Evolutionary conservation across 2,113 vertebrate species (phyloP).

Genomic region (Cyrtonyx montezumae): DNA sequence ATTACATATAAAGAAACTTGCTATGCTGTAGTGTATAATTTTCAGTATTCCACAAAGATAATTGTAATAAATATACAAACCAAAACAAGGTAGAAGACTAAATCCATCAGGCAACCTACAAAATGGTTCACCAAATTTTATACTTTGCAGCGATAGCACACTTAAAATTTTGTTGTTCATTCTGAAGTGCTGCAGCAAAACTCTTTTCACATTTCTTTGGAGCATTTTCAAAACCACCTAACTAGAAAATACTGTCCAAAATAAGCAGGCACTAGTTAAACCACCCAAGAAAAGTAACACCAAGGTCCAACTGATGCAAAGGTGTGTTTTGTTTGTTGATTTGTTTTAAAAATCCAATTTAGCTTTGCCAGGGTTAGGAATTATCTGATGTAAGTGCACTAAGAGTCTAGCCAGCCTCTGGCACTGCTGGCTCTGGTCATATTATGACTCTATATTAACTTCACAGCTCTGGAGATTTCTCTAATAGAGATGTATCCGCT

Average conservation of each 20-base stretch:
- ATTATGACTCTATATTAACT: conserved; percentile 33
- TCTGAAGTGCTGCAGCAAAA: conserved; percentile 69
- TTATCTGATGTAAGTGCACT: conserved; percentile 39
- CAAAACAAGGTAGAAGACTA: conserved; percentile 76
- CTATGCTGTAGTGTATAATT: conserved; percentile 79
- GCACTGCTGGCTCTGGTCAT: conserved; percentile 28
- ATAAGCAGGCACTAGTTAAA: conserved; percentile 57
- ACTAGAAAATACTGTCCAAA: conserved; percentile 62
- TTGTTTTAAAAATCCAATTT: conserved; percentile 33
- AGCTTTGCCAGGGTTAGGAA: conserved; percentile 38
- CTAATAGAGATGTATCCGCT: conserved; percentile 36
- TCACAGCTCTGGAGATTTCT: conserved; percentile 45
- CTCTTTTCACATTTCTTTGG: conserved; percentile 80
- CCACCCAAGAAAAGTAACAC: conserved; percentile 45
- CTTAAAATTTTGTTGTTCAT: conserved; percentile 26
- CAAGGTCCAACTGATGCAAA: conserved; percentile 26
- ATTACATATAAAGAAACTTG: conserved; percentile 78
- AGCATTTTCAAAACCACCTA: conserved; percentile 68
- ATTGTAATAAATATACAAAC: conserved; percentile 82
- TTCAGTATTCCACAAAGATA: conserved; percentile 81
- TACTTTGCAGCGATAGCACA: conserved; percentile 71
- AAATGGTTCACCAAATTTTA: conserved; percentile 80
- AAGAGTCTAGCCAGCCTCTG: conserved; percentile 22
- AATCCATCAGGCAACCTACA: conserved; percentile 74
- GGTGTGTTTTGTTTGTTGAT: background rate